Percentiles rank a stretch among this genome's conserved stretches.
phyloP scores from a whole-genome alignment of 1,140 invertebrate species.

The Coptotermes formosanus region DNA sequence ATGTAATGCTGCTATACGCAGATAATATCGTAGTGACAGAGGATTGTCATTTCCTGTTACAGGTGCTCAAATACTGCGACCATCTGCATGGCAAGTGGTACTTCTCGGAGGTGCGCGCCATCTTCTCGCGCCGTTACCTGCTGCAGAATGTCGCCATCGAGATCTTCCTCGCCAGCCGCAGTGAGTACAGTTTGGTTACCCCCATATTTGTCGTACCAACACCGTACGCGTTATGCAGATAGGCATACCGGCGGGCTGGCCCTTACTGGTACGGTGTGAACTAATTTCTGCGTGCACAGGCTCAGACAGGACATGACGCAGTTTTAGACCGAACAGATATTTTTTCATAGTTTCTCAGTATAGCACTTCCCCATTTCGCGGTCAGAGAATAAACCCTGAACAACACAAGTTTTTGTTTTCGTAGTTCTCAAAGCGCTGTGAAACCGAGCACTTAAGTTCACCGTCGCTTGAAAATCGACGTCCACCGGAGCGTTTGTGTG shows the following conservation, averaged over 20 bases:
- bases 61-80: constrained; percentile 96
- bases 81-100: constrained; percentile 99
- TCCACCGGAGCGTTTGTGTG: no score
- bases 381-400: no score
- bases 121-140: constrained; percentile 94
- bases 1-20: no score
- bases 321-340: no score
- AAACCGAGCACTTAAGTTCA: no score
- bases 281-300: not conserved
- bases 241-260: not conserved
- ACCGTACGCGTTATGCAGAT: not conserved
- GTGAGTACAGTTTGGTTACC: constrained; percentile 61
- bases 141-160: constrained; percentile 97
- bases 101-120: constrained; percentile 97
- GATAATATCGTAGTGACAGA: no score
- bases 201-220: constrained; percentile 29
- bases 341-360: no score
- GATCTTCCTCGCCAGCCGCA: constrained; percentile 97
- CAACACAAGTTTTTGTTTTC: no score
- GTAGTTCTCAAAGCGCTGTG: no score
- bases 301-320: no score
- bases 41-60: not conserved
- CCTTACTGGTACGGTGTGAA: not conserved
- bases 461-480: no score
- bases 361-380: no score